phyloP scores from a whole-genome alignment of 1,140 invertebrate genomes.

The Danaus melanippus region DNA sequence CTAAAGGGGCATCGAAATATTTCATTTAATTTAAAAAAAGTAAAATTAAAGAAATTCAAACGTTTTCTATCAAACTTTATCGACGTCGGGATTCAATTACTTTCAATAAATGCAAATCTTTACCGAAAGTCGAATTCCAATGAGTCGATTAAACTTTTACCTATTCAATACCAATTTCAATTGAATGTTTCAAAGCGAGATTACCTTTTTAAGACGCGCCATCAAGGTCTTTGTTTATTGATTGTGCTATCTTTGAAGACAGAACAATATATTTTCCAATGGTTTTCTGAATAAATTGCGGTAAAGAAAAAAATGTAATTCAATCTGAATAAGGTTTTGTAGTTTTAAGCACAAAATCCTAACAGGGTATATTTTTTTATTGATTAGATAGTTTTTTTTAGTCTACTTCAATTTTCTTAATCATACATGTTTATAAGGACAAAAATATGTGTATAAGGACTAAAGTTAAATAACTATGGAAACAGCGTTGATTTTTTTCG shows the following conservation, averaged over 20 bases:
- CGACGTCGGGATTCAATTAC: constrained; percentile 18
- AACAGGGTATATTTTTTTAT: too few species aligned
- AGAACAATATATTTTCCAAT: too few species aligned
- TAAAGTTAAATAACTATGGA: too few species aligned
- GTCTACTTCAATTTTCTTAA: too few species aligned
- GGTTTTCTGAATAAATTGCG: too few species aligned
- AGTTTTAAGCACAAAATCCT: too few species aligned
- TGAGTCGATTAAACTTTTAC: constrained; percentile 22
- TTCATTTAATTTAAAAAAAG: not conserved
- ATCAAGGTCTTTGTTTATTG: constrained; percentile 11
- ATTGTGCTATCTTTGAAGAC: not conserved
- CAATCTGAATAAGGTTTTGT: too few species aligned
- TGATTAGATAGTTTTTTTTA: too few species aligned
- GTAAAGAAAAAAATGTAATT: too few species aligned
- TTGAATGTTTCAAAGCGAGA: constrained; percentile 16
- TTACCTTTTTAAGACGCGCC: constrained; percentile 11
- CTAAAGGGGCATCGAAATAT: not conserved
- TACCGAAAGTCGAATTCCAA: constrained; percentile 14
- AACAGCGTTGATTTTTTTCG: too few species aligned
- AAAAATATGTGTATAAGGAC: too few species aligned
- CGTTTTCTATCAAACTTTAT: constrained; percentile 21
- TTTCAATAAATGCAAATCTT: constrained; percentile 25
- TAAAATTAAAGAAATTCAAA: constrained; percentile 10
- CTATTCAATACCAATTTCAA: constrained; percentile 15
- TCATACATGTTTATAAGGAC: too few species aligned